Conservation (phyloP, 2,888 invertebrate species). For the Synergus itoensis region DNA sequence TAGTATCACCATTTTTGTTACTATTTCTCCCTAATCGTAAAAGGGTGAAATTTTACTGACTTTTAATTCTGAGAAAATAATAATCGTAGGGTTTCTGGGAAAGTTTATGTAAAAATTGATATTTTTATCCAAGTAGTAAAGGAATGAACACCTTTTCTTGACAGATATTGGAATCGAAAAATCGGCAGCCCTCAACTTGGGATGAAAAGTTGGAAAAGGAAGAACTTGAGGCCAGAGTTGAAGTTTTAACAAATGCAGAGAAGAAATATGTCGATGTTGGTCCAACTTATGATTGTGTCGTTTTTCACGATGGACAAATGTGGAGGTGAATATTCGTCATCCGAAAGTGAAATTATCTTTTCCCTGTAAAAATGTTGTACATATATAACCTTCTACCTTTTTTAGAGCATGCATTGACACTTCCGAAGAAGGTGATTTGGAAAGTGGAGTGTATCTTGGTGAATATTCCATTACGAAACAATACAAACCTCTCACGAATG, state of each 20-base stretch:
- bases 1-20: background rate
- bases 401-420: constrained; percentile 91
- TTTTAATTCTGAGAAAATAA: no score
- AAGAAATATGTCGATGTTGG: constrained; percentile 94
- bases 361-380: constrained; percentile 13
- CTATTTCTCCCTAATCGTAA: background rate
- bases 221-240: constrained; percentile 92
- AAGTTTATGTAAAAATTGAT: no score
- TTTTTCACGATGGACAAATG: constrained; percentile 94
- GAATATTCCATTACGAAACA: constrained; percentile 90
- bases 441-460: constrained; percentile 87
- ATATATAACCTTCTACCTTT: constrained; percentile 43
- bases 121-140: constrained; percentile 45
- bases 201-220: constrained; percentile 92
- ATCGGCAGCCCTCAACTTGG: constrained; percentile 80
- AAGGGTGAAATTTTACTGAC: background rate
- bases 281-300: constrained; percentile 94
- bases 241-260: constrained; percentile 89
- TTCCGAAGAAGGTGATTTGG: constrained; percentile 89
- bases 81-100: no score
- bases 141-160: constrained; percentile 44
- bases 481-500: constrained; percentile 86
- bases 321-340: constrained; percentile 84
- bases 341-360: background rate
- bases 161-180: constrained; percentile 85